Evolutionary conservation across 1,140 invertebrate species (phyloP).

Genomic region (Hetaerina americana): DNA sequence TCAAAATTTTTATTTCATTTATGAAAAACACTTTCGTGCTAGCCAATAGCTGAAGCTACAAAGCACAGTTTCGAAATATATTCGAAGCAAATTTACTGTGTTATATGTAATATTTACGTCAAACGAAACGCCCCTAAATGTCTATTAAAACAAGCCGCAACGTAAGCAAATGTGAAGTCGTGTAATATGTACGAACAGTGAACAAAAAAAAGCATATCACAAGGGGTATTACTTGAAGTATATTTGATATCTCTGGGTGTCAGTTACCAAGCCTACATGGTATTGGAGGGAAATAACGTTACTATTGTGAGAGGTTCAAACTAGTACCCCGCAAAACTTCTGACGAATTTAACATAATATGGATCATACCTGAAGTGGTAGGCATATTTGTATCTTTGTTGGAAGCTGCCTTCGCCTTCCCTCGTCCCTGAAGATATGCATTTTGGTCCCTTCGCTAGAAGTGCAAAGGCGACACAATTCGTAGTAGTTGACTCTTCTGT

Average conservation of each 20-base stretch:
- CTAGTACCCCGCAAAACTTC: neutral
- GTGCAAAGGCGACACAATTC: constrained; percentile 55
- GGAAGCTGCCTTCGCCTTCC: constrained; percentile 45
- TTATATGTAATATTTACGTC: too few species aligned
- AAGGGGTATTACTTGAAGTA: neutral
- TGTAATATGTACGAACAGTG: too few species aligned
- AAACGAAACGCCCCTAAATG: too few species aligned
- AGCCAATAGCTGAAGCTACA: too few species aligned
- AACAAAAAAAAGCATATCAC: too few species aligned
- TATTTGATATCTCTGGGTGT: neutral
- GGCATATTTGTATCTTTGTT: constrained; percentile 46
- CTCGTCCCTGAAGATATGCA: constrained; percentile 50
- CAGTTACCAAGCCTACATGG: neutral
- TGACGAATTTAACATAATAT: neutral
- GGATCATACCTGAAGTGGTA: constrained; percentile 41
- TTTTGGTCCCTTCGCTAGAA: constrained; percentile 45
- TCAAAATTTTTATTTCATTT: too few species aligned
- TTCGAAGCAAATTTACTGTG: too few species aligned
- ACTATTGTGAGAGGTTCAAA: neutral
- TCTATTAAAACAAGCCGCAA: too few species aligned
- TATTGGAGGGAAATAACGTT: neutral
- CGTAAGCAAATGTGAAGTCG: too few species aligned
- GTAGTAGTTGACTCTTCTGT: constrained; percentile 52
- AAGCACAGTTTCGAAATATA: too few species aligned
- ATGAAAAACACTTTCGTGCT: too few species aligned